Percentiles rank a stretch among this genome's conserved stretches.
Conservation (phyloP, 1,140 invertebrate species). For the Drosophila leontia region DNA sequence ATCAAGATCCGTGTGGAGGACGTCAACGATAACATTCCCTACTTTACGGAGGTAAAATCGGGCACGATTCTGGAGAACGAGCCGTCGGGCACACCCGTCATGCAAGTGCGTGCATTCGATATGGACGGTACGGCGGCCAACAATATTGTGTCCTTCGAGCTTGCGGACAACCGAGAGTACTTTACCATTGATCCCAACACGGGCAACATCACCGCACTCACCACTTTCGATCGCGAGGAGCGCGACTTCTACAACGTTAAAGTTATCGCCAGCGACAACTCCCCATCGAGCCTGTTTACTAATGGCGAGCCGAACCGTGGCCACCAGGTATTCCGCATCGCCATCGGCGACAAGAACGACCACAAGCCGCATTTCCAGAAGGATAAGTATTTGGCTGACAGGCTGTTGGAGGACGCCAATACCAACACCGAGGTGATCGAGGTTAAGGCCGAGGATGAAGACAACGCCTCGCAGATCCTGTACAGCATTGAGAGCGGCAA, state of each 20-base stretch:
- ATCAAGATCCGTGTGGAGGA: slow-evolving; percentile 92
- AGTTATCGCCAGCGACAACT: slow-evolving; percentile 94
- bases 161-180: slow-evolving; percentile 89
- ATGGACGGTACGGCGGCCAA: slow-evolving; percentile 92
- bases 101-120: slow-evolving; percentile 94
- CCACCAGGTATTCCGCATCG: slow-evolving; percentile 92
- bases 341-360: slow-evolving; percentile 96
- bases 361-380: slow-evolving; percentile 93
- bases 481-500: slow-evolving; percentile 93
- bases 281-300: slow-evolving; percentile 90
- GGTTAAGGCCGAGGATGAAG: slow-evolving; percentile 92
- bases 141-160: slow-evolving; percentile 92
- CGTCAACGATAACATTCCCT: slow-evolving; percentile 95
- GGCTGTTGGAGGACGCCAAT: slow-evolving; percentile 93
- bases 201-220: slow-evolving; percentile 93
- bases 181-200: slow-evolving; percentile 92
- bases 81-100: slow-evolving; percentile 91
- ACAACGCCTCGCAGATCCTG: slow-evolving; percentile 92
- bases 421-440: slow-evolving; percentile 92
- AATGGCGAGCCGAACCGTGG: slow-evolving; percentile 90
- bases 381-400: slow-evolving; percentile 90
- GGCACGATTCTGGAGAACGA: slow-evolving; percentile 94
- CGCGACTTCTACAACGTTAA: slow-evolving; percentile 93
- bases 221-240: slow-evolving; percentile 92
- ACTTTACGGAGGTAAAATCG: slow-evolving; percentile 91